These are phyloP conservation scores for Gyrodactylus salaris DNA, from an alignment of 1,140 invertebrate genomes.

Conservation along the genomic window DNA sequence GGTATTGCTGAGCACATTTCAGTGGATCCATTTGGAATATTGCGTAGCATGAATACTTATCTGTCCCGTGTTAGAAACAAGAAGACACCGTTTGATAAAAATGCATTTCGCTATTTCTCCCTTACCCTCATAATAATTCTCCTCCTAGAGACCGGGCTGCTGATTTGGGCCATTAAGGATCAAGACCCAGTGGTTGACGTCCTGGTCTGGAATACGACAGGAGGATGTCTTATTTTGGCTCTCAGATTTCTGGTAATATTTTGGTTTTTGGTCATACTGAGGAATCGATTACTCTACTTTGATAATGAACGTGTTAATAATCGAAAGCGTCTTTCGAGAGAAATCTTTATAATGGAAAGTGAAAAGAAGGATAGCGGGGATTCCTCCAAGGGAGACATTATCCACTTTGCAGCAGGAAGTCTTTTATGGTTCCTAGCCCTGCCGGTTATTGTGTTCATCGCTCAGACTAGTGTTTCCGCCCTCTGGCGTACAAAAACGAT, in stretches of 20 bases:
- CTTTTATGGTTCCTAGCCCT: conserved; percentile 91
- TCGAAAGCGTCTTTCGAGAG: conserved; percentile 52
- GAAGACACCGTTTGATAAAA: not conserved
- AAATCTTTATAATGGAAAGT: not conserved
- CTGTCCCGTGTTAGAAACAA: not conserved
- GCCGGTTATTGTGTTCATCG: conserved; percentile 60
- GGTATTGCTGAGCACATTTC: not conserved
- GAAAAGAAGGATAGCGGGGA: not conserved
- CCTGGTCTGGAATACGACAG: conserved; percentile 80
- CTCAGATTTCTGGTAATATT: conserved; percentile 56
- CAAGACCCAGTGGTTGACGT: conserved; percentile 21
- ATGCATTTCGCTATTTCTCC: not conserved
- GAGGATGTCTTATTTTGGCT: conserved; percentile 57
- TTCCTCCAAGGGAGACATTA: conserved; percentile 10
- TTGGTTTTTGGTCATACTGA: conserved; percentile 67
- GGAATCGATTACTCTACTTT: conserved; percentile 17
- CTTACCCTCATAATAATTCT: not conserved
- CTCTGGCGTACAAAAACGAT: conserved; percentile 68
- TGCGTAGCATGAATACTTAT: not conserved
- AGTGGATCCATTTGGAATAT: not conserved
- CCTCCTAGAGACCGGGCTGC: not conserved
- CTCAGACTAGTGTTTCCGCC: conserved; percentile 46
- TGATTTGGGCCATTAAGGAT: not conserved
- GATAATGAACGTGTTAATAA: conserved; percentile 24
- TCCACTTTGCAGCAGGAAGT: conserved; percentile 78